Conservation (phyloP, 2,113 vertebrate species). For the Lucifuga dentata region DNA sequence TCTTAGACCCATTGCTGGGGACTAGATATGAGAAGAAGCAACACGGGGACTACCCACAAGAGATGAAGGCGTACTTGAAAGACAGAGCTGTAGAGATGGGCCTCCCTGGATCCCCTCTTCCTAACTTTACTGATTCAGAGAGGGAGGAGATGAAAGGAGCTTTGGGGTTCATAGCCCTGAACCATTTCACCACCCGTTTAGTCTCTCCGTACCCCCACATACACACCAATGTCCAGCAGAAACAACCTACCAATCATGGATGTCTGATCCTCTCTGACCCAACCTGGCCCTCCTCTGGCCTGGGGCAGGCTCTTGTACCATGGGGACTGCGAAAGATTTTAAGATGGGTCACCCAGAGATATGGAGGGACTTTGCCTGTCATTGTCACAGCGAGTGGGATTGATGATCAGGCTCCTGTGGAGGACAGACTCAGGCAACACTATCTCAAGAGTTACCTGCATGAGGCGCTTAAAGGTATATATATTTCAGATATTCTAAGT, state of each 20-base stretch:
- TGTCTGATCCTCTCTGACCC: slow-evolving; percentile 86
- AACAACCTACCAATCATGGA: slow-evolving; percentile 78
- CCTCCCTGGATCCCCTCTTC: slow-evolving; percentile 77
- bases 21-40: slow-evolving; percentile 77
- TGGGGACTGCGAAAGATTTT: slow-evolving; percentile 89
- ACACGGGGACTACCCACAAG: slow-evolving; percentile 83
- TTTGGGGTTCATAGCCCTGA: slow-evolving; percentile 90
- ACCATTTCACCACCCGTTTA: slow-evolving; percentile 95
- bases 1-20: slow-evolving; percentile 90
- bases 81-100: slow-evolving; percentile 69
- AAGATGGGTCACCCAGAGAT: slow-evolving; percentile 87
- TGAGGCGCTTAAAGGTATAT: slow-evolving; percentile 92
- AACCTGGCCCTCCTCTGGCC: slow-evolving; percentile 86
- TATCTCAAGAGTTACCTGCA: slow-evolving; percentile 89
- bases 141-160: slow-evolving; percentile 85
- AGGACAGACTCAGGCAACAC: slow-evolving; percentile 87
- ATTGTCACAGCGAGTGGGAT: slow-evolving; percentile 91
- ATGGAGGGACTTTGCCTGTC: slow-evolving; percentile 83
- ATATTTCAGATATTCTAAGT: background rate
- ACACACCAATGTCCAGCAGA: slow-evolving; percentile 61
- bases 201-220: slow-evolving; percentile 78
- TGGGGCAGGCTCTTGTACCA: slow-evolving; percentile 87
- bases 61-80: slow-evolving; percentile 84
- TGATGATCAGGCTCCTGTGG: slow-evolving; percentile 86
- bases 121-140: slow-evolving; percentile 84